Evolutionary conservation across 2,888 invertebrate species (phyloP).

Genomic region (Drosophila nr. perissopoda): DNA sequence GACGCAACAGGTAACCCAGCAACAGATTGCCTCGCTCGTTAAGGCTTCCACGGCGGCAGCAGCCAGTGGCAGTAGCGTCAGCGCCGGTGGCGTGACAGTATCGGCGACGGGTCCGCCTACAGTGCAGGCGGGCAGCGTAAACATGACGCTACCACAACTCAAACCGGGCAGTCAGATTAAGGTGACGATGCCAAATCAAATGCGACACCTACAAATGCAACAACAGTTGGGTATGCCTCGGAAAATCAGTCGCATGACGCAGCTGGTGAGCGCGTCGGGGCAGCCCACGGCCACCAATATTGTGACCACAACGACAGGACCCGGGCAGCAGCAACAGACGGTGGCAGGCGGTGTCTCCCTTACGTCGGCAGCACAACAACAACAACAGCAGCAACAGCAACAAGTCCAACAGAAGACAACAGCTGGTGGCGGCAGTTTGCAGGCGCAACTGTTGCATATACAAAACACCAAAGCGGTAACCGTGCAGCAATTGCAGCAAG

Average conservation of each 20-base stretch:
- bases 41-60: slow-evolving; percentile 84
- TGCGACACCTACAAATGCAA: slow-evolving; percentile 88
- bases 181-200: slow-evolving; percentile 87
- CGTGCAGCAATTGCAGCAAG: slow-evolving; percentile 91
- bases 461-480: slow-evolving; percentile 88
- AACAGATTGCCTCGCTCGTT: slow-evolving; percentile 84
- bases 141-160: slow-evolving; percentile 84
- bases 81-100: slow-evolving; percentile 81
- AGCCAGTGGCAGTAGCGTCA: slow-evolving; percentile 69
- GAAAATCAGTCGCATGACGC: slow-evolving; percentile 88
- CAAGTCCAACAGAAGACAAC: slow-evolving; percentile 76
- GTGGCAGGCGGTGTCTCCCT: slow-evolving; percentile 52
- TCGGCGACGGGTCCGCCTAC: slow-evolving; percentile 69
- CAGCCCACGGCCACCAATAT: slow-evolving; percentile 72
- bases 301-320: slow-evolving; percentile 53
- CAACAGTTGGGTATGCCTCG: slow-evolving; percentile 86
- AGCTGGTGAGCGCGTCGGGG: slow-evolving; percentile 82
- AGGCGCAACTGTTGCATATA: slow-evolving; percentile 89
- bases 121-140: slow-evolving; percentile 78
- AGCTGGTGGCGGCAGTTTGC: slow-evolving; percentile 86
- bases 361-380: slow-evolving; percentile 54
- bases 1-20: slow-evolving; percentile 83
- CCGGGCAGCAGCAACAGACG: slow-evolving; percentile 67
- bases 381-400: slow-evolving; percentile 63
- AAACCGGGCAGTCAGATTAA: slow-evolving; percentile 85